phyloP scores from a whole-genome alignment of 2,888 invertebrate genomes.

The Chironomus tentans region DNA sequence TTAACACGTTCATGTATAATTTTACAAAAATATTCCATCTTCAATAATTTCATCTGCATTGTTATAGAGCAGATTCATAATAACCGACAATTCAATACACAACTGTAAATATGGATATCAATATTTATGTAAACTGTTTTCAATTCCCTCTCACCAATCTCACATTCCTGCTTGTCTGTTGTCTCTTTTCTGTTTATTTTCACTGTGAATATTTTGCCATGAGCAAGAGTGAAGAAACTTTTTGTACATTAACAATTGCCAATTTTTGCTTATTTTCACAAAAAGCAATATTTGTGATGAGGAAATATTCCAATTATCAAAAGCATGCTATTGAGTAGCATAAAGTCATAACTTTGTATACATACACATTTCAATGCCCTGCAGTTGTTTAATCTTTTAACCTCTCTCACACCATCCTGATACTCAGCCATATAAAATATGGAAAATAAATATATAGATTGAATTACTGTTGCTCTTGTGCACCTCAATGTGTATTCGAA shows the following conservation, averaged over 20 bases:
- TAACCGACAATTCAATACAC: neutral
- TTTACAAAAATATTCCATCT: neutral
- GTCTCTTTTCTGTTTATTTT: no score
- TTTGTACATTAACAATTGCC: no score
- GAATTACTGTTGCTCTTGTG: no score
- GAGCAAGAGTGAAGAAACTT: no score
- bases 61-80: neutral
- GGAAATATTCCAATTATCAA: neutral
- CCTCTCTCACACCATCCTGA: no score
- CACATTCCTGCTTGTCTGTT: neutral
- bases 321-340: neutral
- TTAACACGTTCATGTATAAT: neutral
- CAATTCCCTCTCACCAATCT: neutral
- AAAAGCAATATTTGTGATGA: neutral
- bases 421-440: no score
- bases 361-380: neutral
- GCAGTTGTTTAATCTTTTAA: no score
- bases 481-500: no score
- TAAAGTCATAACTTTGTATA: neutral
- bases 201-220: no score
- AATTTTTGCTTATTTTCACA: no score
- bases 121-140: conserved; percentile 22
- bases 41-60: no score
- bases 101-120: conserved; percentile 11
- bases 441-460: no score